phyloP scores from a whole-genome alignment of 2,113 vertebrate genomes.

The Oreochromis niloticus region DNA sequence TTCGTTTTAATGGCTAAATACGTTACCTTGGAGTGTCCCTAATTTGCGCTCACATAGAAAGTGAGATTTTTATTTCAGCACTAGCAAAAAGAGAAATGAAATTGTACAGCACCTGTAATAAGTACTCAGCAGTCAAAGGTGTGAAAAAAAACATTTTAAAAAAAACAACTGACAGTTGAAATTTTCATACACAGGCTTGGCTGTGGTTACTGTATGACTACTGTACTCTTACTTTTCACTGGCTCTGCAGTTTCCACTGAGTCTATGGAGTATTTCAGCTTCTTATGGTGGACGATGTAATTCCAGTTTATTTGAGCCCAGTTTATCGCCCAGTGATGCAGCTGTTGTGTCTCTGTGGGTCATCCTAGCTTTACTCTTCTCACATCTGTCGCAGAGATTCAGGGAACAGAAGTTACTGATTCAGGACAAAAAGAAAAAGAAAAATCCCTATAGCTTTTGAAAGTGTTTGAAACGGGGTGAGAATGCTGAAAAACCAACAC shows the following conservation, averaged over 20 bases:
- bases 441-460: neutral
- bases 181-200: neutral
- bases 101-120: neutral
- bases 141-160: neutral
- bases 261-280: neutral
- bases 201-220: neutral
- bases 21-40: neutral
- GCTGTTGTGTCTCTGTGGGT: neutral
- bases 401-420: neutral
- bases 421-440: neutral
- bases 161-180: neutral
- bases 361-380: neutral
- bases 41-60: neutral
- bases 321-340: neutral
- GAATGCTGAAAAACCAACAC: accelerated
- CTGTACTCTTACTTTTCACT: neutral
- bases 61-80: neutral
- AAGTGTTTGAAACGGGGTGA: neutral
- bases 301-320: neutral
- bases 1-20: neutral
- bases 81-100: neutral
- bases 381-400: neutral
- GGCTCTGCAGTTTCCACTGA: accelerated
- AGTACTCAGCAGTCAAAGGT: neutral
- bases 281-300: accelerated